Base-by-base conservation (phyloP, 2,888 invertebrate species). In the Ganaspis brasiliensis region DNA sequence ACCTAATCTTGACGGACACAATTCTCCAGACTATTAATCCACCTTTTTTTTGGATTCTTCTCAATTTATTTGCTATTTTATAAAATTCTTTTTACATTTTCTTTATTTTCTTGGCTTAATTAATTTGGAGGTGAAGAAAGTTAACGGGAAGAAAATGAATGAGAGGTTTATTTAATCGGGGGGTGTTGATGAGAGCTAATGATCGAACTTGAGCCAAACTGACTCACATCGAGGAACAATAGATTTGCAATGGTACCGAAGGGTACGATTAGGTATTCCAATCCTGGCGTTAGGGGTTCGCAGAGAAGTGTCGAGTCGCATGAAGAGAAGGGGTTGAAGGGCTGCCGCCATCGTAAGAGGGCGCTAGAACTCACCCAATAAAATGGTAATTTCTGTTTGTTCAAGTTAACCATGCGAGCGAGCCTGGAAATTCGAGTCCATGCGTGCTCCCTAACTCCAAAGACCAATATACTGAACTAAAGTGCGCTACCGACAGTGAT, bases 301-400 rank as follows among this genome's bases (percentile, higher is more conserved):
- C 79, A 83, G 80, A 79, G 80, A 80, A 80, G 78, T 81, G 78
- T 77, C 78, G 78, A 72, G 80, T 78, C 76, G 75, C 76, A 79
- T 75, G 83, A 81, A 82, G 81, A 81, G 78, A 80, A 80, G 80
- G 74, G 63, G 63, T 37, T 40, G 76, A 82, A 79, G 84, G 79
- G 80, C 77, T 78, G 78, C 82, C 81, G 40, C 26, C 52, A 52
- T 52, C 67, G 84, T 85, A 86, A 87, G 87, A 87, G 88, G 84
- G 82, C 84, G 87, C 84, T 84, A 88, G 89, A 91, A 91, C 90
- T 91, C 91, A 87, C 83, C 91, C 94, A 94, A 94, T 94, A 94
- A 94, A 94, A 94, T 94, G 94, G 93, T 94, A 94, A 94, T 94
- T 93, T 92, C 92, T 94, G 94, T 94, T 94, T 94, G 94, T 93